Evolutionary conservation across 2,888 invertebrate species (phyloP), one percentile per base, ranked within the genome.

Genomic region (Agrotis clavis): DNA sequence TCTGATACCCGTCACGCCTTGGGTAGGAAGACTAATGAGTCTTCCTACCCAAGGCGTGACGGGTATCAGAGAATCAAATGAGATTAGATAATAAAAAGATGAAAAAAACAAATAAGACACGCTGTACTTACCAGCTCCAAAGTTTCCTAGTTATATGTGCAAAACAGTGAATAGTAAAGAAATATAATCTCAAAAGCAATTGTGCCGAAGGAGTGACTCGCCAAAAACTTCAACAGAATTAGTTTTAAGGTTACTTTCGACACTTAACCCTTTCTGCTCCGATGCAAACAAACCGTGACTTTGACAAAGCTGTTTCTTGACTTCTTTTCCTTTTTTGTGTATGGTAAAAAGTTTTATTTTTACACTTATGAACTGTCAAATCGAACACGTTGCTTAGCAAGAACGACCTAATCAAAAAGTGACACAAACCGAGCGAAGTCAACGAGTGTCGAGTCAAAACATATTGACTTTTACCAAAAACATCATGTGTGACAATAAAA

Each of bases 161-260:
- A 81, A 79, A 77, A 74, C 73, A 67, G 63, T 57, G 63, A 86
- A 83, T 70, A 84, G 83, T 77, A 75, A 86, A 79, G 82, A 79
- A 82, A 83, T 75, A 71, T 67, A 77, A 41, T 74, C 71, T 82
- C 59, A 71, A 87, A 86, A 87, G 79, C 85, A 77, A 88, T 88
- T 88, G 88, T 88, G 59, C 74, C 56, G 72, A 86, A 80, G 73
- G 80, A 83, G 77, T 91, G 91, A 91, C 85, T 91, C 75, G 89
- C 84, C 54, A 73, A 84, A 88, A 86, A 83, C 71, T 82, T 66
- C 7, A 70, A 74, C 79, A 86, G 78, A 85, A 84, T 86, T 86
- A 82, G 81, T 85, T 84, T 79, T 77, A 78, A 86, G 71, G 81
- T 85, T 88, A 81, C 84, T 82, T 82, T 82, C 81, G 60, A 82